These are phyloP conservation scores for Lochmaea crataegi DNA, from an alignment of 2,888 invertebrate genomes.

Conservation along the genomic window DNA sequence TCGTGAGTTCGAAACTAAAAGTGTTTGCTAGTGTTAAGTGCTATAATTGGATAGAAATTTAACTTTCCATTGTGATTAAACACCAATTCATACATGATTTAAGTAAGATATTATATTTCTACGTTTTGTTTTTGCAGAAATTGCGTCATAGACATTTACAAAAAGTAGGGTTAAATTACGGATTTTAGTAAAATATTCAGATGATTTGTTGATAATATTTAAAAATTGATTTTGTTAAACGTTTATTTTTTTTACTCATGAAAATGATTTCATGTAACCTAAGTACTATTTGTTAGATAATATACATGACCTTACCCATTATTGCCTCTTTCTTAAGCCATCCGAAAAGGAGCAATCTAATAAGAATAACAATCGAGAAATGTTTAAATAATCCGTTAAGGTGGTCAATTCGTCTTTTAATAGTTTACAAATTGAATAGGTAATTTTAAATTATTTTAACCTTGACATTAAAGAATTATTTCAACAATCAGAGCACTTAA, in stretches of 20 bases:
- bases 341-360: background rate
- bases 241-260: background rate
- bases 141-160: conserved; percentile 7
- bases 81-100: background rate
- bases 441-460: conserved; percentile 7
- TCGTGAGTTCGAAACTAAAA: background rate
- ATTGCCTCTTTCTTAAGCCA: conserved; percentile 1
- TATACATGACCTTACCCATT: conserved; percentile 15
- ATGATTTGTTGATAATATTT: background rate
- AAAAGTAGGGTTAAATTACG: conserved; percentile 12
- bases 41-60: background rate
- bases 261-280: background rate
- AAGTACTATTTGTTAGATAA: background rate
- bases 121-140: conserved; percentile 11
- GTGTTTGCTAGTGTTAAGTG: conserved; percentile 1
- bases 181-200: background rate
- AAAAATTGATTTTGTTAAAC: background rate
- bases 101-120: conserved; percentile 6
- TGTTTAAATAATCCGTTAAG: background rate
- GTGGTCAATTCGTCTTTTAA: conserved; percentile 1
- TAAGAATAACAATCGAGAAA: background rate
- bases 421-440: conserved; percentile 3
- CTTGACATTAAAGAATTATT: conserved; percentile 7
- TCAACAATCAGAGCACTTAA: background rate
- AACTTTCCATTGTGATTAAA: background rate